Evolutionary conservation across 2,797 vertebrate genomes (phyloP).

Genomic region (Channa striata): DNA sequence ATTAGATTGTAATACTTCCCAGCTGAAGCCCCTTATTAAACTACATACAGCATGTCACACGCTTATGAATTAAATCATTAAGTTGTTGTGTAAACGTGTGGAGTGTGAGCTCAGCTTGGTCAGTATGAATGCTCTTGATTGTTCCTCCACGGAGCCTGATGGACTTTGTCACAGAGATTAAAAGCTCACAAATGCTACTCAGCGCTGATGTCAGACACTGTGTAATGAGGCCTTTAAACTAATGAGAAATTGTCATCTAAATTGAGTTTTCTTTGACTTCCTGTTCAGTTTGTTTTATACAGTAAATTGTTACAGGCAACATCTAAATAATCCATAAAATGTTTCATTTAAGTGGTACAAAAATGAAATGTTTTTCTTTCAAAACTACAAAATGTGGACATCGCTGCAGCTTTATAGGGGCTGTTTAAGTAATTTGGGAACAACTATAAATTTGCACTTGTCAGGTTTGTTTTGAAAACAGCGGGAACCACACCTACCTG

Average conservation of each 20-base stretch:
- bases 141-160: constrained; percentile 41
- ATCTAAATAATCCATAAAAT: background rate
- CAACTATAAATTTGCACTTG: no score
- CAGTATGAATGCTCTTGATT: constrained; percentile 46
- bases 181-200: constrained; percentile 66
- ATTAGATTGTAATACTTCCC: constrained; percentile 6
- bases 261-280: constrained; percentile 15
- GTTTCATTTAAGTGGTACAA: background rate
- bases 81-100: constrained; percentile 29
- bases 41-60: background rate
- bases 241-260: constrained; percentile 24
- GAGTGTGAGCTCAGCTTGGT: constrained; percentile 33
- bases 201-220: constrained; percentile 39
- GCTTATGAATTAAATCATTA: constrained; percentile 11
- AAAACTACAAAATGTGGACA: background rate
- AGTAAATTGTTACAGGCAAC: background rate
- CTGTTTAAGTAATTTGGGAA: no score
- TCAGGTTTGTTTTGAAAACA: no score
- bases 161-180: constrained; percentile 69
- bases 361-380: background rate
- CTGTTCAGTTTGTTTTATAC: background rate
- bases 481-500: background rate
- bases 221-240: constrained; percentile 30
- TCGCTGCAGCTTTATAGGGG: no score
- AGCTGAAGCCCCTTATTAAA: background rate